These are phyloP conservation scores for Drosophila obscura DNA, from an alignment of 1,140 invertebrate species.

Conservation along the genomic window DNA sequence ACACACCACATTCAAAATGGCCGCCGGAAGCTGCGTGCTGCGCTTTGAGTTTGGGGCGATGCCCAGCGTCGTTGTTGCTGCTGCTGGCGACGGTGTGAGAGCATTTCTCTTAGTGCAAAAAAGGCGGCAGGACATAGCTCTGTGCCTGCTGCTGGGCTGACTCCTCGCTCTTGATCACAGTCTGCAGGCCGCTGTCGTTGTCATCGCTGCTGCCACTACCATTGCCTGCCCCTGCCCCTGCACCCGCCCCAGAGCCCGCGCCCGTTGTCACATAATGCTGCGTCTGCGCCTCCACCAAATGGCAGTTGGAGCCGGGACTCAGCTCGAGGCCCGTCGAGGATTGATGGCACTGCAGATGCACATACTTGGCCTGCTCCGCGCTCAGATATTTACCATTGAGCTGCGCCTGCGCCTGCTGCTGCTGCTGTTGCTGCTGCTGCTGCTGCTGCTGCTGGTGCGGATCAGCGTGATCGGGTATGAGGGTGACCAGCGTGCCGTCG, in stretches of 20 bases:
- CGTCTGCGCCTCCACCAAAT: conserved; percentile 59
- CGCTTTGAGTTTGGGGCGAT: conserved; percentile 20
- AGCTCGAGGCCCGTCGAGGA: conserved; percentile 47
- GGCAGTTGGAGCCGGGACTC: conserved; percentile 53
- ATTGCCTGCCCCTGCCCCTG: conserved; percentile 21
- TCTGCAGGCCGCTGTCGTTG: conserved; percentile 67
- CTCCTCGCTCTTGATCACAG: conserved; percentile 82
- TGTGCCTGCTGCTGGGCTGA: conserved; percentile 62
- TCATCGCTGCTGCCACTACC: conserved; percentile 54
- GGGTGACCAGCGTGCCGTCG: conserved; percentile 62
- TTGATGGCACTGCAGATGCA: conserved; percentile 70
- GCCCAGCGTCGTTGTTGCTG: conserved; percentile 46
- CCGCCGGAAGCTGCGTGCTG: conserved; percentile 56
- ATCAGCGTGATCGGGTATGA: conserved; percentile 45
- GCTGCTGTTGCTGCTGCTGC: conserved; percentile 42
- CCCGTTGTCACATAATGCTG: conserved; percentile 64
- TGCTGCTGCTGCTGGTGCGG: conserved; percentile 48
- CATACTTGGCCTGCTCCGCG: conserved; percentile 73
- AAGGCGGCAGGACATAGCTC: conserved; percentile 83
- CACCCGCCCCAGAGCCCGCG: conserved; percentile 27
- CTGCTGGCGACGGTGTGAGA: conserved; percentile 75
- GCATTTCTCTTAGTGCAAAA: conserved; percentile 84
- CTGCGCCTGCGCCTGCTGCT: conserved; percentile 48
- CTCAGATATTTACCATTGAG: conserved; percentile 72
- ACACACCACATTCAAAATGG: conserved; percentile 59